Conservation (phyloP, 1,140 invertebrate species). For the Copidosoma floridanum region DNA sequence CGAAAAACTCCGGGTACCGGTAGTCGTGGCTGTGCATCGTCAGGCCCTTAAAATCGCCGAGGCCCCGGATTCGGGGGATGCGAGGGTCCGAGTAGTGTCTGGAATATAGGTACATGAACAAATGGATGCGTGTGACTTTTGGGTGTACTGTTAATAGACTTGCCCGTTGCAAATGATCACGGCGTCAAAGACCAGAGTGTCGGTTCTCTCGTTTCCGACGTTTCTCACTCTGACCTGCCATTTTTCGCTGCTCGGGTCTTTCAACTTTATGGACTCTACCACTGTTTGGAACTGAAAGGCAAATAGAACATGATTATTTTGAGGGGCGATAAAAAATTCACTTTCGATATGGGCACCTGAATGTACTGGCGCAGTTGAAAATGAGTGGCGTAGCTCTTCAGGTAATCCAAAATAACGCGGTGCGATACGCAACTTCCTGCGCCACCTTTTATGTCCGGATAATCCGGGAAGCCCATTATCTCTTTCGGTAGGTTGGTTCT, state of each 20-base stretch:
- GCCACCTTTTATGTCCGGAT: constrained; percentile 55
- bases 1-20: constrained; percentile 59
- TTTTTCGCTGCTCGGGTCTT: constrained; percentile 33
- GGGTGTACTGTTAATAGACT: too few species aligned
- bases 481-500: constrained; percentile 78
- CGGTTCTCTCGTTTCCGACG: constrained; percentile 42
- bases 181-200: constrained; percentile 57
- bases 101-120: constrained; percentile 29
- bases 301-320: too few species aligned
- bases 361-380: constrained; percentile 54
- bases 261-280: constrained; percentile 38
- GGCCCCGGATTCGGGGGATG: constrained; percentile 60
- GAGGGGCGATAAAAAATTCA: too few species aligned
- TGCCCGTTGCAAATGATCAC: constrained; percentile 69
- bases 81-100: constrained; percentile 68
- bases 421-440: constrained; percentile 61
- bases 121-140: background rate
- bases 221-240: constrained; percentile 53
- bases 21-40: constrained; percentile 72
- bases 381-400: constrained; percentile 61
- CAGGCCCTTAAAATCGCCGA: constrained; percentile 61
- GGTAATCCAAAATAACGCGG: constrained; percentile 64
- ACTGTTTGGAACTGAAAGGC: constrained; percentile 41
- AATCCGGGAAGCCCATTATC: constrained; percentile 76
- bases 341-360: too few species aligned